Conservation (phyloP, 1,140 invertebrate species). For the Musca domestica region DNA sequence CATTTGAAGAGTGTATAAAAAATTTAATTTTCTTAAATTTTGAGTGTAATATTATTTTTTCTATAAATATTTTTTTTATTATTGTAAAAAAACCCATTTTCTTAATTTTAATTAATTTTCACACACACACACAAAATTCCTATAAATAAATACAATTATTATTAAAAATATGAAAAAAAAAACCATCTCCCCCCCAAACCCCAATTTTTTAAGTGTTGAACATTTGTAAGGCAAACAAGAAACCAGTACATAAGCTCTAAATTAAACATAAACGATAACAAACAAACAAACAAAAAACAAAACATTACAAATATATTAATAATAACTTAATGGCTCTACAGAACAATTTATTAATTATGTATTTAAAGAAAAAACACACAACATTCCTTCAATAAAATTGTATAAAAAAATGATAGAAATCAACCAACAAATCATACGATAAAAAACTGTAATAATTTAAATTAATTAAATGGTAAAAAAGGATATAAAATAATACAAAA, state of each 20-base stretch:
- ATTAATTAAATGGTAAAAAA: slow-evolving; percentile 17
- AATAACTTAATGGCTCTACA: slow-evolving; percentile 14
- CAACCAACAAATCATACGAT: background rate
- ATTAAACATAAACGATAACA: background rate
- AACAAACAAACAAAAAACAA: slow-evolving; percentile 10
- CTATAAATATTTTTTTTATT: slow-evolving; percentile 12
- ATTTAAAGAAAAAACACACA: background rate
- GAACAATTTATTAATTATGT: slow-evolving; percentile 13
- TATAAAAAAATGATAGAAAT: slow-evolving; percentile 1
- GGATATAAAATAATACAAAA: background rate
- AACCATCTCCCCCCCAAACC: background rate
- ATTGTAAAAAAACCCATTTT: background rate
- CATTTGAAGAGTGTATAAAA: slow-evolving; percentile 1
- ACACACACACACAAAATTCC: slow-evolving; percentile 2
- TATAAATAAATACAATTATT: background rate
- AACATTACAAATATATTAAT: slow-evolving; percentile 4
- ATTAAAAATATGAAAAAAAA: background rate
- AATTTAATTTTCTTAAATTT: slow-evolving; percentile 1
- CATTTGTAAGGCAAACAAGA: slow-evolving; percentile 12
- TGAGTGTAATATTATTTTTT: slow-evolving; percentile 8
- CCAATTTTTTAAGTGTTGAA: slow-evolving; percentile 18
- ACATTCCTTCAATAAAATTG: slow-evolving; percentile 21
- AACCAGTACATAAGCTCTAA: background rate
- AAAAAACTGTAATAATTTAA: background rate
- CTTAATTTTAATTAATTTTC: slow-evolving; percentile 1